Evolutionary conservation across 2,888 invertebrate species (phyloP).

Genomic region (Cactoblastis cactorum): DNA sequence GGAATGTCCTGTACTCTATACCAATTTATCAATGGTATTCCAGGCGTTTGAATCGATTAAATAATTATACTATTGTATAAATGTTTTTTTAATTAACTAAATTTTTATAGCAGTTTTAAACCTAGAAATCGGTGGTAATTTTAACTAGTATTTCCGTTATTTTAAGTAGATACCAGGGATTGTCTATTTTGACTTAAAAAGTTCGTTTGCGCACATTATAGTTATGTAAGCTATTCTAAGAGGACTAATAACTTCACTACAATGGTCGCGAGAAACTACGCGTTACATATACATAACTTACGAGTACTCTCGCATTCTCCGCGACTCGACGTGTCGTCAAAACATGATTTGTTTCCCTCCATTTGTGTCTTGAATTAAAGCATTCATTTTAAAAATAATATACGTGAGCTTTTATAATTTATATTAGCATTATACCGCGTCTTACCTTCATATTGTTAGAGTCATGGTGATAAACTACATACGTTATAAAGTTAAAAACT

Average conservation of each 20-base stretch:
- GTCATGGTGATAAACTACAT: constrained; percentile 18
- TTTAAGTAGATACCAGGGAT: too few relatives aligned
- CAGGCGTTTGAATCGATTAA: too few relatives aligned
- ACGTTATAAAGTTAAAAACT: constrained; percentile 15
- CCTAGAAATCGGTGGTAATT: too few relatives aligned
- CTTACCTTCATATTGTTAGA: constrained; percentile 14
- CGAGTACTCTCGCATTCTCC: constrained; percentile 27
- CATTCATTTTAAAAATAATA: constrained; percentile 17
- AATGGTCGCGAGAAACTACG: constrained; percentile 64
- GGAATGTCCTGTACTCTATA: too few relatives aligned
- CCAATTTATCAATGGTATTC: too few relatives aligned
- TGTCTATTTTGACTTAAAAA: too few relatives aligned
- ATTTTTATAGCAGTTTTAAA: too few relatives aligned
- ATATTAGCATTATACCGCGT: constrained; percentile 20
- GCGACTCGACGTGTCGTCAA: constrained; percentile 42
- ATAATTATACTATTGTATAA: too few relatives aligned
- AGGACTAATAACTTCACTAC: constrained; percentile 70
- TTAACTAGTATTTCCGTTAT: too few relatives aligned
- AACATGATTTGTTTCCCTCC: constrained; percentile 57
- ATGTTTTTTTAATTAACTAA: too few relatives aligned
- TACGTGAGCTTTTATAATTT: constrained; percentile 23
- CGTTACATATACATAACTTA: constrained; percentile 59
- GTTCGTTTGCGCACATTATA: neutral
- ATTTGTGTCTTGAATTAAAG: constrained; percentile 41
- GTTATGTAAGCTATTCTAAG: neutral